Evolutionary conservation across 92 coral and sea anemone species (phyloP).

Genomic region (Palythoa heliodiscus): DNA sequence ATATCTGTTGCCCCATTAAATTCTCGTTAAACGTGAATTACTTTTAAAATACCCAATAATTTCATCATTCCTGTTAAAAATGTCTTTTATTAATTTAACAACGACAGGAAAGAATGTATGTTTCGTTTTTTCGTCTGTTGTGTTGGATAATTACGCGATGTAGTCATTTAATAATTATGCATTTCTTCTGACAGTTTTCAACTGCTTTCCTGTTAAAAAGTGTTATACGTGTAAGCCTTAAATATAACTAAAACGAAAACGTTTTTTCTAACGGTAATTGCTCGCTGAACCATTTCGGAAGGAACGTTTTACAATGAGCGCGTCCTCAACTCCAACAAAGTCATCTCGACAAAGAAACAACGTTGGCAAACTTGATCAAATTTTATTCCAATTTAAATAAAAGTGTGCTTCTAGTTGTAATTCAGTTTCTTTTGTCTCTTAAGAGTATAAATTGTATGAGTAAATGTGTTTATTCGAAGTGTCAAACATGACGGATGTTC

Average conservation of each 20-base stretch:
- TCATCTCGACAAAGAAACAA: not conserved
- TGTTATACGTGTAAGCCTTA: not conserved
- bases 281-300: not conserved
- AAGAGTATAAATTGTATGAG: constrained; percentile 34
- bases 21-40: constrained; percentile 62
- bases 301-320: not conserved
- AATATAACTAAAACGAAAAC: not conserved
- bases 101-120: not conserved
- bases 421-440: constrained; percentile 39
- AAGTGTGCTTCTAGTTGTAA: constrained; percentile 19
- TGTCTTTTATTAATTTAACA: constrained; percentile 55
- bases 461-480: constrained; percentile 33
- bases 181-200: constrained; percentile 14
- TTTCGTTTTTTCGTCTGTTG: constrained; percentile 10
- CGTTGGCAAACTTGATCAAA: not conserved
- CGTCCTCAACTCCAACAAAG: not conserved
- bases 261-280: not conserved
- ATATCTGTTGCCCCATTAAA: constrained; percentile 53
- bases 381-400: constrained; percentile 3
- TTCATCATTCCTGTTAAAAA: constrained; percentile 33
- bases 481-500: constrained; percentile 19
- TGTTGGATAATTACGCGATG: not conserved
- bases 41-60: constrained; percentile 61
- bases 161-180: constrained; percentile 26
- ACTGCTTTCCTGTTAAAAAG: constrained; percentile 22